A percentile compares a stretch with the other conserved stretches of the same genome.
Evolutionary conservation across 2,888 invertebrate genomes (phyloP).

Genomic region (Hyalella azteca): DNA sequence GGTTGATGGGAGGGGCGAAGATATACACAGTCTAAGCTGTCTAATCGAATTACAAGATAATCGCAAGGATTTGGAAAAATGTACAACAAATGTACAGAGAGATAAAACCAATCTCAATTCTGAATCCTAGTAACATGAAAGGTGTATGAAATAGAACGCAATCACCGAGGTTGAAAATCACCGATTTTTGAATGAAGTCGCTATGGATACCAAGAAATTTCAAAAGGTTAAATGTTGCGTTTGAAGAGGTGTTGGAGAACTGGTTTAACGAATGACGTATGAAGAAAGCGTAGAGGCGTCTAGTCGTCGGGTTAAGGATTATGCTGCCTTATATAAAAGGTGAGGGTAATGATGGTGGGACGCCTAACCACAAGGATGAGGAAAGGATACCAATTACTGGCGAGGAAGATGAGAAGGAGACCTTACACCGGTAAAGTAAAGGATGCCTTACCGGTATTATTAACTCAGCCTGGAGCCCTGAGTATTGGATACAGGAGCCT

Average conservation of each 20-base stretch:
- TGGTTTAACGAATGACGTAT: background rate
- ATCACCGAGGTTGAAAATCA: too few relatives aligned
- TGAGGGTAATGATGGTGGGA: background rate
- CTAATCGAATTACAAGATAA: too few relatives aligned
- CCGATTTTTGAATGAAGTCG: too few relatives aligned
- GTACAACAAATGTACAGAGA: too few relatives aligned
- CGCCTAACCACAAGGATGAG: background rate
- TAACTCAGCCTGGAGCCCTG: slow-evolving; percentile 36
- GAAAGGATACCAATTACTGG: background rate
- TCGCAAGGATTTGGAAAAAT: too few relatives aligned
- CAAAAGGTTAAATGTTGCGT: too few relatives aligned
- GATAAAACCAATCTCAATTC: too few relatives aligned
- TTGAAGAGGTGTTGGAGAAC: too few relatives aligned
- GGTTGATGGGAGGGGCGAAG: background rate
- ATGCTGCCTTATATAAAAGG: background rate
- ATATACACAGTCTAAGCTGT: slow-evolving; percentile 5
- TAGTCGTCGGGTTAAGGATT: background rate
- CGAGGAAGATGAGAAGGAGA: background rate
- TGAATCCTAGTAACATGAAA: too few relatives aligned
- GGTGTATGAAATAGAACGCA: too few relatives aligned
- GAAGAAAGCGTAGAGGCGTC: background rate
- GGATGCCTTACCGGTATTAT: slow-evolving; percentile 28
- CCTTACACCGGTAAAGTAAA: slow-evolving; percentile 17
- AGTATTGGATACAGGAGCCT: slow-evolving; percentile 37
- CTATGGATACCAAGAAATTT: too few relatives aligned